Percentiles rank a stretch among this genome's conserved stretches.
phyloP scores from a whole-genome alignment of 2,113 vertebrate genomes.

The Nesospiza acunhae region DNA sequence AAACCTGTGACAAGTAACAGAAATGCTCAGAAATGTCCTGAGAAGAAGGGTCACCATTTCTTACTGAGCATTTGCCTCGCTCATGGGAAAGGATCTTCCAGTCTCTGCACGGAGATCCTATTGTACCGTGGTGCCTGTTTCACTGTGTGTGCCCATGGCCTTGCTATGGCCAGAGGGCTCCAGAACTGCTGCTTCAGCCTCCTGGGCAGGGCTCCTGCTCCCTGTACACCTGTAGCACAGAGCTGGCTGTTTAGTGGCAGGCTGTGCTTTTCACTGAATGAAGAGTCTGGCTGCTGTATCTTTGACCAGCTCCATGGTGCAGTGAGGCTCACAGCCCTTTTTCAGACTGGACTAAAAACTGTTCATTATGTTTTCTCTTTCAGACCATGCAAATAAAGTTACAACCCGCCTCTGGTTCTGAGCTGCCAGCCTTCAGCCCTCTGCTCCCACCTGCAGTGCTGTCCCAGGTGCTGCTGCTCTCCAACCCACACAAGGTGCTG shows the following conservation, averaged over 20 bases:
- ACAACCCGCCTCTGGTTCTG: conserved; percentile 80
- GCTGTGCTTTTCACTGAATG: background rate
- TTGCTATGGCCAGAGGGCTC: background rate
- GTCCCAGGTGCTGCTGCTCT: conserved; percentile 84
- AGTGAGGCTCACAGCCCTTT: background rate
- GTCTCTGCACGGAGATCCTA: background rate
- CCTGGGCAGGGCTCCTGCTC: background rate
- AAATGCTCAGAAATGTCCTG: background rate
- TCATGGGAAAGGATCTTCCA: background rate
- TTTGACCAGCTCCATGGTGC: background rate
- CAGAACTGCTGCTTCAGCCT: background rate
- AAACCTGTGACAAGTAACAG: background rate
- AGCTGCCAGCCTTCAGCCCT: conserved; percentile 85
- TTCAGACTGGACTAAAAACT: background rate
- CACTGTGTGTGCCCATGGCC: background rate
- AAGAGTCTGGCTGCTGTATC: background rate
- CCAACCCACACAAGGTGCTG: conserved; percentile 83
- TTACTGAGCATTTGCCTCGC: background rate
- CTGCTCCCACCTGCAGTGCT: conserved; percentile 79
- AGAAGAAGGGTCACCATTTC: background rate
- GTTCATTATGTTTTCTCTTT: background rate
- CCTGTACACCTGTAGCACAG: background rate
- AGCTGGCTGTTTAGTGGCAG: background rate
- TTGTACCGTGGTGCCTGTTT: background rate
- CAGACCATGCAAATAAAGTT: conserved; percentile 85